Percentiles rank a stretch among this genome's conserved stretches.
phyloP scores from a whole-genome alignment of 2,113 vertebrate genomes.

The Balaeniceps rex region DNA sequence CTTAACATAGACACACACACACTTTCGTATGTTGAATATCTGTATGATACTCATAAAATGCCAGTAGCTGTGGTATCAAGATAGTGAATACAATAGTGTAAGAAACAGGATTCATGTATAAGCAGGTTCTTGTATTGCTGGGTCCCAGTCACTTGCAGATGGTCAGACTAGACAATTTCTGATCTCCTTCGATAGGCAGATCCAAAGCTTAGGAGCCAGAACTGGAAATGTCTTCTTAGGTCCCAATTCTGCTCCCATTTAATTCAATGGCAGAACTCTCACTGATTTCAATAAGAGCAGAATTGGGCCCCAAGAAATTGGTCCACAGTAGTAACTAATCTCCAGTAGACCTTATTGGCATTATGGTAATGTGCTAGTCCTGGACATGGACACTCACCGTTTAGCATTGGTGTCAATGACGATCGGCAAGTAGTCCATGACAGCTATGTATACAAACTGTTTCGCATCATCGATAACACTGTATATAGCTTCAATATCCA shows the following conservation, averaged over 20 bases:
- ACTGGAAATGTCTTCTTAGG: constrained; percentile 27
- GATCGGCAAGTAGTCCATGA: constrained; percentile 89
- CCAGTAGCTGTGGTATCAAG: neutral
- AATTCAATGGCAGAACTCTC: constrained; percentile 60
- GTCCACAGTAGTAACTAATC: neutral
- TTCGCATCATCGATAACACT: constrained; percentile 86
- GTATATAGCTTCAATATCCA: constrained; percentile 92
- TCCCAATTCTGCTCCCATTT: constrained; percentile 63
- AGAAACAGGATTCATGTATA: neutral
- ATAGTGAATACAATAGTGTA: neutral
- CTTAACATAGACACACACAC: neutral
- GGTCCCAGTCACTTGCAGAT: neutral
- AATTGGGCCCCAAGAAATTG: constrained; percentile 60
- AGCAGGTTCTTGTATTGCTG: neutral
- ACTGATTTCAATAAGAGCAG: constrained; percentile 63
- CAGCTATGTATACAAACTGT: constrained; percentile 89
- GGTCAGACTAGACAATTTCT: constrained; percentile 1
- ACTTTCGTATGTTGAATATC: neutral
- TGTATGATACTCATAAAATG: neutral
- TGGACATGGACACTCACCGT: constrained; percentile 59
- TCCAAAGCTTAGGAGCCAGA: constrained; percentile 15
- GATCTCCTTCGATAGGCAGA: constrained; percentile 14
- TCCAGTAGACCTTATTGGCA: neutral
- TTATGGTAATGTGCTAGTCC: neutral
- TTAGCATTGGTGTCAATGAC: constrained; percentile 74